phyloP scores from a whole-genome alignment of 2,888 invertebrate species.

The Quadriops clusia region DNA sequence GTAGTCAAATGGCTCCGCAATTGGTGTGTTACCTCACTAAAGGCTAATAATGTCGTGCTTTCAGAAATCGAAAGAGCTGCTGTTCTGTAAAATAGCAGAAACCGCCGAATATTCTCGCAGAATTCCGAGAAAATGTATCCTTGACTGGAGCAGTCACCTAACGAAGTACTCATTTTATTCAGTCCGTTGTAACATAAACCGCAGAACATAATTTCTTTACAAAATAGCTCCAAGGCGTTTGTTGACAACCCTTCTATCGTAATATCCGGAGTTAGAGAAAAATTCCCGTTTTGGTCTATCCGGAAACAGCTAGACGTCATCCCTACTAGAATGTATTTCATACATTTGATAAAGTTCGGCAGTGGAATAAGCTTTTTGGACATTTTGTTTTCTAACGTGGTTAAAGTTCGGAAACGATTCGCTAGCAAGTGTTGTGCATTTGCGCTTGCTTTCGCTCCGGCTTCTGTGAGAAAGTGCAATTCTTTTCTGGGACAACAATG shows the following conservation, averaged over 20 bases:
- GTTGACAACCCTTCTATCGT: slow-evolving; percentile 27
- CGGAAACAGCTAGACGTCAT: slow-evolving; percentile 30
- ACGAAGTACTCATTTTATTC: slow-evolving; percentile 23
- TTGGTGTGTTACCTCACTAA: slow-evolving; percentile 36
- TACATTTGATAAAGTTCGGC: slow-evolving; percentile 25
- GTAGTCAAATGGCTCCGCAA: slow-evolving; percentile 43
- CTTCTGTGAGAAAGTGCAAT: slow-evolving; percentile 30
- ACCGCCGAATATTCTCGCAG: slow-evolving; percentile 47
- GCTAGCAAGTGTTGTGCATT: slow-evolving; percentile 28
- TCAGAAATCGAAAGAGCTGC: slow-evolving; percentile 28
- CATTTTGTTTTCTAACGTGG: slow-evolving; percentile 2
- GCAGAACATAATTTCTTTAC: slow-evolving; percentile 26
- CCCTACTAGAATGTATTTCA: slow-evolving; percentile 31
- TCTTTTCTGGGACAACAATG: slow-evolving; percentile 28
- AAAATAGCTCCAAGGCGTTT: slow-evolving; percentile 24
- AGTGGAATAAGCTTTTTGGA: slow-evolving; percentile 13
- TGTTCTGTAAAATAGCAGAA: slow-evolving; percentile 47
- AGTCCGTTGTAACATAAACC: slow-evolving; percentile 31
- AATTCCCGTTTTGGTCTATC: slow-evolving; percentile 22
- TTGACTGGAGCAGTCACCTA: slow-evolving; percentile 21
- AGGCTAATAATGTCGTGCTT: slow-evolving; percentile 22
- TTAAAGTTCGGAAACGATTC: slow-evolving; percentile 10
- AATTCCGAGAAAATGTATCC: slow-evolving; percentile 43
- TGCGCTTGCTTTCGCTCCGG: slow-evolving; percentile 24
- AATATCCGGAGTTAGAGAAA: slow-evolving; percentile 24